Base-by-base conservation (phyloP, 2,888 invertebrate species). In the Caprella mutica region DNA sequence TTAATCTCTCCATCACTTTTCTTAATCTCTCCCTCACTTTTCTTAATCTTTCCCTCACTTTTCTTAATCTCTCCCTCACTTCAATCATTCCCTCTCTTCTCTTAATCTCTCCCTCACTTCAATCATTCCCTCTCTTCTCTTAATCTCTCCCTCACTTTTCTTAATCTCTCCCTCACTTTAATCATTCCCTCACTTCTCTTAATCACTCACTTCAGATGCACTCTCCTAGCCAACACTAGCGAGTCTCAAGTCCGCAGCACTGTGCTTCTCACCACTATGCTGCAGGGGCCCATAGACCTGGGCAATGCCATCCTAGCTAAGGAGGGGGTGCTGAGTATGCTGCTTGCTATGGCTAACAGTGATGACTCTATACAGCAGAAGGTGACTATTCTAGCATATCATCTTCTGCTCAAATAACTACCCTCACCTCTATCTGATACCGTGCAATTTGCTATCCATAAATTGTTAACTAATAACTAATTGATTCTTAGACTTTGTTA, bases 341-440 rank as follows among this genome's bases (percentile, higher is more conserved):
- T 98, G 72, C 76, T 98, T 29, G 88, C 88, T 5, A 93, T 98
- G 92, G 97, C 97, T 2, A 85, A 85, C 60, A 86, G 88, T 9
- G 91, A 92, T n/a, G 89, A 94, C 70, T 67, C 79, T 14, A 74
- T 94, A 0, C 91, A 96, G 70, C 78, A 78, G 72, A 77, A 76
- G 65, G 56, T 65, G 30, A 19, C n/a, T n/a, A n/a, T n/a, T n/a
- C n/a, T n/a, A n/a, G n/a, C n/a, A n/a, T n/a, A n/a, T n/a, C n/a
- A n/a, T n/a, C n/a, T n/a, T n/a, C n/a, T n/a, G n/a, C n/a, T n/a
- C n/a, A n/a, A n/a, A n/a, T n/a, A n/a, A n/a, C n/a, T n/a, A n/a
- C n/a, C n/a, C n/a, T n/a, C n/a, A n/a, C n/a, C n/a, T n/a, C n/a
- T n/a, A n/a, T n/a, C n/a, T n/a, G n/a, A n/a, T n/a, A n/a, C n/a